Conservation (phyloP, 2,113 vertebrate species). For the Formicarius rufipectus region DNA sequence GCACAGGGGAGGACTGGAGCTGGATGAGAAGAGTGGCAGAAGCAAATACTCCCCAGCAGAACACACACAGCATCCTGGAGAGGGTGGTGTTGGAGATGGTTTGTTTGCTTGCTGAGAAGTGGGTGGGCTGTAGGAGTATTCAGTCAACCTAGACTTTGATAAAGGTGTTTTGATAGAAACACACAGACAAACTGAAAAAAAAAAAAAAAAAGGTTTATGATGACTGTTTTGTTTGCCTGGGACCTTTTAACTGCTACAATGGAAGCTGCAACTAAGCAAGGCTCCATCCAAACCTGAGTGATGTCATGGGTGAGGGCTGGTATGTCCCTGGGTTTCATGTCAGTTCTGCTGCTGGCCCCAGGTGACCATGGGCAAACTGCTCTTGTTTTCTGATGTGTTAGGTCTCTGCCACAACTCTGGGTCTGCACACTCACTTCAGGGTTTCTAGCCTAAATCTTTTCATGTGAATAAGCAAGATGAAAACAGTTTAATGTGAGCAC, state of each 20-base stretch:
- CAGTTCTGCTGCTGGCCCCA: neutral
- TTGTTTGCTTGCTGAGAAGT: neutral
- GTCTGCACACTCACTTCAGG: fast-evolving
- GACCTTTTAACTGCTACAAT: neutral
- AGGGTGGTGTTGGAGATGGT: neutral
- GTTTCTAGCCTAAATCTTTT: neutral
- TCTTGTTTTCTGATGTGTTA: neutral
- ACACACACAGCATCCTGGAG: neutral
- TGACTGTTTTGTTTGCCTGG: neutral
- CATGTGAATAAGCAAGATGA: conserved; percentile 1
- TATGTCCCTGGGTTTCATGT: neutral
- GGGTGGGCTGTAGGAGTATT: neutral
- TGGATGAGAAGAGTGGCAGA: neutral
- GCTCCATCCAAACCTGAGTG: neutral
- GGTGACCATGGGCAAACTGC: neutral
- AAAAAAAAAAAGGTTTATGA: no score
- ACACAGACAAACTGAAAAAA: neutral
- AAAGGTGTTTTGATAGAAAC: neutral
- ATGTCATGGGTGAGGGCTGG: neutral
- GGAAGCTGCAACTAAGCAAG: neutral
- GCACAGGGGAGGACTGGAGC: neutral
- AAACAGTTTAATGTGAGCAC: neutral
- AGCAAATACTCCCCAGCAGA: no score
- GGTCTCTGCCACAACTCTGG: neutral
- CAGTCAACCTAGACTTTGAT: neutral